These are phyloP conservation scores for Clanis bilineata DNA, from an alignment of 2,888 invertebrate species.

Conservation along the genomic window DNA sequence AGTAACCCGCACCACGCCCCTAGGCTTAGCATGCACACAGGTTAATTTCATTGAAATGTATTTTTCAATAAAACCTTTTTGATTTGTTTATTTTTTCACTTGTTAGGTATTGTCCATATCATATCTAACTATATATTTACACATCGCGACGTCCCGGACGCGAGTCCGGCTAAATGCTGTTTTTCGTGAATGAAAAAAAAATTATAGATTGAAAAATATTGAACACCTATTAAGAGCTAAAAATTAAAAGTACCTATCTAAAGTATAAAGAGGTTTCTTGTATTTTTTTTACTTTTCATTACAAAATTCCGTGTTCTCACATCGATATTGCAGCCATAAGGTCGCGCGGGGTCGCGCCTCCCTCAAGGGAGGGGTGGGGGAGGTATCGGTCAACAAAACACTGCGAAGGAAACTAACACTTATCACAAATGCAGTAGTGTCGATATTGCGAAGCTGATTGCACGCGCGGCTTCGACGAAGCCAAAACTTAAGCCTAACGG, in stretches of 20 bases:
- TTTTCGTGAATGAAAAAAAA: constrained; percentile 49
- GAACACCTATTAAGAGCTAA: constrained; percentile 81
- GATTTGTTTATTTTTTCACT: constrained; percentile 59
- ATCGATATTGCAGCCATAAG: constrained; percentile 33
- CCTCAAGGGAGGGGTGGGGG: not conserved
- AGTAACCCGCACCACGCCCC: constrained; percentile 32
- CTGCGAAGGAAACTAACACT: constrained; percentile 52
- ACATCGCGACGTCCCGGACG: constrained; percentile 43
- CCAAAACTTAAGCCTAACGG: constrained; percentile 45
- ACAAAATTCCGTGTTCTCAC: constrained; percentile 44
- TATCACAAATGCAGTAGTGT: constrained; percentile 63
- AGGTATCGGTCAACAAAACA: constrained; percentile 21
- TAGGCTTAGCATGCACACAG: constrained; percentile 60
- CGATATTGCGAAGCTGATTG: constrained; percentile 48
- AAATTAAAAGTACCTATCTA: constrained; percentile 75
- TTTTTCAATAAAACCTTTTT: constrained; percentile 76
- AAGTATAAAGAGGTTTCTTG: constrained; percentile 64
- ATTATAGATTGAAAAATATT: constrained; percentile 66
- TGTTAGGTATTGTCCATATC: constrained; percentile 82
- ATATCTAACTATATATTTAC: constrained; percentile 78
- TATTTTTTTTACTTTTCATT: constrained; percentile 36
- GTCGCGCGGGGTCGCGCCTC: constrained; percentile 38
- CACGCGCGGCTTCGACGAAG: constrained; percentile 31
- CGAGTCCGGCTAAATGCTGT: constrained; percentile 60
- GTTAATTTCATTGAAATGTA: constrained; percentile 76